Base-by-base conservation (phyloP, 2,888 invertebrate species). In the Rhagophthalmus giganteus region DNA sequence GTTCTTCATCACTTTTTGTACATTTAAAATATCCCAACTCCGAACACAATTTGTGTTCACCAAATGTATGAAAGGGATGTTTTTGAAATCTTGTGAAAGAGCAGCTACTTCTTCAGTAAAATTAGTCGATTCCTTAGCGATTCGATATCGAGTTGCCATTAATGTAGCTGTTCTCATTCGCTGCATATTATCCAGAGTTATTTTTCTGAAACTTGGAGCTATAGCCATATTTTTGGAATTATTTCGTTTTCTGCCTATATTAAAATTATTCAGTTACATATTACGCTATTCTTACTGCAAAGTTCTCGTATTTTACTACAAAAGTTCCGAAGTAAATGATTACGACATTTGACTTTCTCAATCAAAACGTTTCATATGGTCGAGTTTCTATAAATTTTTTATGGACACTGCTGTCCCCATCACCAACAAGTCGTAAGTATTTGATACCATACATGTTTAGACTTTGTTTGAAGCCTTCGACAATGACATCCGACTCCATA, bases 401-500 rank as follows among this genome's bases (percentile, higher is more conserved):
- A 24, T 24, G 8, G 6, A 24, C 24, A 24, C 24, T 24, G 8
- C 24, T 24, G 8, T 6, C 24, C 8, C 24, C 24, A 8, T 24
- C 24, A 24, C 24, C 8, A 6, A 24, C 24, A 24, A 24, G 24
- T 24, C 24, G 24, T 24, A 8, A 6, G 24, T 24, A 24, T 8
- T 24, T 6, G 8, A 24, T 24, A 24, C 24, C 24, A 24, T 24
- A 8, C 24, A 24, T 24, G 8, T 24, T 8, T 8, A 24, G 8
- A 24, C n/a, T n/a, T n/a, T n/a, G n/a, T n/a, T n/a, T n/a, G n/a
- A n/a, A n/a, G n/a, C n/a, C n/a, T n/a, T n/a, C 24, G 6, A 56
- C 39, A 4, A 67, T 51, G 10, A 65, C 64, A 11, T 57, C 60
- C 2, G 60, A 49, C 53, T 68, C 66, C 66, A 69, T 67, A 7